Conservation (phyloP, 2,888 invertebrate genomes). For the Hirtodrosophila cameraria region DNA sequence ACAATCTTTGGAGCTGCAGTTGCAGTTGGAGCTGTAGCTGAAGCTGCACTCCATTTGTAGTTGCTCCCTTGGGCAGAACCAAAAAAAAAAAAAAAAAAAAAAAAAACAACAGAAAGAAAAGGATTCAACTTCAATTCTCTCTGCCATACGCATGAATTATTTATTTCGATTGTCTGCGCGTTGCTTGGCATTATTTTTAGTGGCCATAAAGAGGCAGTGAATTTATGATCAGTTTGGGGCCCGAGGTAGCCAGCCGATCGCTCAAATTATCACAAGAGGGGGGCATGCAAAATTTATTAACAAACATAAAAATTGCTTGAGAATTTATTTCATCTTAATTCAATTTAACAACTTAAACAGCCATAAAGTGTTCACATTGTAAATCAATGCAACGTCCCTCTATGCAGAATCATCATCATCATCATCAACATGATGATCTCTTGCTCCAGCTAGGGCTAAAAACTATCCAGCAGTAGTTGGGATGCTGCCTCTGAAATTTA, state of each 20-base stretch:
- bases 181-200: slow-evolving; percentile 66
- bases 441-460: background rate
- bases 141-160: slow-evolving; percentile 75
- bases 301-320: slow-evolving; percentile 74
- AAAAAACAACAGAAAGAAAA: slow-evolving; percentile 8
- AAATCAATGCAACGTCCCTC: slow-evolving; percentile 73
- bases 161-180: slow-evolving; percentile 73
- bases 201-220: slow-evolving; percentile 42
- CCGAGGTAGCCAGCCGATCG: slow-evolving; percentile 38
- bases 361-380: slow-evolving; percentile 82
- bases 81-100: slow-evolving; percentile 33
- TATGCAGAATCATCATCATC: slow-evolving; percentile 53
- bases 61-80: slow-evolving; percentile 69
- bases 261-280: slow-evolving; percentile 69
- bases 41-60: slow-evolving; percentile 71
- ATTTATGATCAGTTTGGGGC: slow-evolving; percentile 43
- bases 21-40: slow-evolving; percentile 8
- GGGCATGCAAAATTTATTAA: slow-evolving; percentile 79
- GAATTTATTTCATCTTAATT: slow-evolving; percentile 82
- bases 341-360: slow-evolving; percentile 82
- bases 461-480: slow-evolving; percentile 16
- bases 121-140: slow-evolving; percentile 21
- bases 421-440: slow-evolving; percentile 7
- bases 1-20: slow-evolving; percentile 15
- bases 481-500: slow-evolving; percentile 57